phyloP scores from a whole-genome alignment of 1,140 invertebrate species.

The Andrena cerasifolii region DNA sequence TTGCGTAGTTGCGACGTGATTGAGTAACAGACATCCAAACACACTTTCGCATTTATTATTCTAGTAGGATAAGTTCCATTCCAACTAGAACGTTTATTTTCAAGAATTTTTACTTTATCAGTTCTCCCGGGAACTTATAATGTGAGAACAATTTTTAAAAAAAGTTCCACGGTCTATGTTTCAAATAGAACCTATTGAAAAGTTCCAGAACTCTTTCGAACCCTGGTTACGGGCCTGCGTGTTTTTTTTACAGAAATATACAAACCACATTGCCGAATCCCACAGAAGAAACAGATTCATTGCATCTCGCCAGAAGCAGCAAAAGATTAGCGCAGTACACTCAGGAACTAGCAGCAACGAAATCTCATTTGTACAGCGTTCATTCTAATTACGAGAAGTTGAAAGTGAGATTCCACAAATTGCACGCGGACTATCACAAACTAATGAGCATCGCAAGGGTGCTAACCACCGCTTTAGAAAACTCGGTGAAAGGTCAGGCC shows the following conservation, averaged over 20 bases:
- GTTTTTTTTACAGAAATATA: constrained; percentile 61
- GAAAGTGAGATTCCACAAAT: constrained; percentile 76
- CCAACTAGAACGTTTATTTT: too few species aligned
- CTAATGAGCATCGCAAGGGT: constrained; percentile 82
- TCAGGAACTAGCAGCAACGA: constrained; percentile 64
- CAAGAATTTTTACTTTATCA: too few species aligned
- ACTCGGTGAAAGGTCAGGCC: constrained; percentile 83
- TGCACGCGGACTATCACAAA: constrained; percentile 80
- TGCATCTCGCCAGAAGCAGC: constrained; percentile 32
- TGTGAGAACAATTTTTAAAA: too few species aligned
- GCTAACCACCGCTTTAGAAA: constrained; percentile 84
- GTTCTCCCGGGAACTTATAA: too few species aligned
- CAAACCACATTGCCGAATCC: constrained; percentile 67
- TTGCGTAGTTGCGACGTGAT: too few species aligned
- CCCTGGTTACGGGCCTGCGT: too few species aligned
- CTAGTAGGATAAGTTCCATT: too few species aligned
- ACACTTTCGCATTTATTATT: too few species aligned
- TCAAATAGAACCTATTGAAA: too few species aligned
- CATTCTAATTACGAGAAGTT: constrained; percentile 75
- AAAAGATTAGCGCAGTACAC: constrained; percentile 51
- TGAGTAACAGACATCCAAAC: too few species aligned
- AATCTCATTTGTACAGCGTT: constrained; percentile 66
- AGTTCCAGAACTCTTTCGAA: too few species aligned
- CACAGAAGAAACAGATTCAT: constrained; percentile 15
- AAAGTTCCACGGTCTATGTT: too few species aligned